These are phyloP conservation scores for Xiphorhynchus elegans DNA, from an alignment of 2,113 vertebrate species.

Conservation along the genomic window DNA sequence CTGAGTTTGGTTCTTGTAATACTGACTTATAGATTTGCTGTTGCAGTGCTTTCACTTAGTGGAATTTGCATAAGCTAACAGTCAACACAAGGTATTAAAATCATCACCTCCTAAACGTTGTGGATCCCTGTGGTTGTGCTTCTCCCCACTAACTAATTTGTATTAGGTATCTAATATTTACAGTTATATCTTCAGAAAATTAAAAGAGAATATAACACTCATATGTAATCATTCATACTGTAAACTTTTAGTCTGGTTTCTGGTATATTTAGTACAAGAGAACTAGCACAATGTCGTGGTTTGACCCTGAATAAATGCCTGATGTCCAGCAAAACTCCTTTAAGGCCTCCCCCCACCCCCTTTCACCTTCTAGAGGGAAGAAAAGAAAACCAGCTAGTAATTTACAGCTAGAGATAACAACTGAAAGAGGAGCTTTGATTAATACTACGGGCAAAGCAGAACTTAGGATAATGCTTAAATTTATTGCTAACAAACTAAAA, in stretches of 20 bases:
- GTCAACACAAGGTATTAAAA: background rate
- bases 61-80: background rate
- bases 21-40: background rate
- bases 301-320: too few species aligned
- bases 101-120: background rate
- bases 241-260: background rate
- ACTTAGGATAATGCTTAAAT: too few species aligned
- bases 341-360: too few species aligned
- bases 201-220: background rate
- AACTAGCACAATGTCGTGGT: too few species aligned
- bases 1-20: background rate
- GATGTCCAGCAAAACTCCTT: too few species aligned
- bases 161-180: background rate
- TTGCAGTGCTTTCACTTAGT: background rate
- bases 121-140: background rate
- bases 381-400: too few species aligned
- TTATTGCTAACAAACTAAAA: too few species aligned
- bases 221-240: accelerated
- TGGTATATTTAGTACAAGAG: background rate
- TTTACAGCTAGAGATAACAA: too few species aligned
- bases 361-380: too few species aligned
- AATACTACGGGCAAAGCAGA: too few species aligned
- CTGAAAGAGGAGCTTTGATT: too few species aligned
- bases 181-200: background rate
- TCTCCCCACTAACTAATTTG: background rate